Conservation (phyloP, 2,797 vertebrate genomes). For the Pipistrellus kuhlii region DNA sequence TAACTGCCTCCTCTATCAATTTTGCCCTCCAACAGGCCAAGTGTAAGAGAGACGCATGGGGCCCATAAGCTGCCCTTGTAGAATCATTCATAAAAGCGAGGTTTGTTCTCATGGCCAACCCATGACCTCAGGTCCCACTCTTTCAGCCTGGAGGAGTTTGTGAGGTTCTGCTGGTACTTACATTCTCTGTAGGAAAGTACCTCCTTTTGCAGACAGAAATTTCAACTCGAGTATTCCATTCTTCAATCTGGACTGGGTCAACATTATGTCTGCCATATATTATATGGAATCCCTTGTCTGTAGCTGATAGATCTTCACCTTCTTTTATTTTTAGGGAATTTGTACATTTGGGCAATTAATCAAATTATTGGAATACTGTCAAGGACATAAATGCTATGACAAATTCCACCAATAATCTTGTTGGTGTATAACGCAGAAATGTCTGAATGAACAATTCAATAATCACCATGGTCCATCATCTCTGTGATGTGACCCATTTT, state of each 20-base stretch:
- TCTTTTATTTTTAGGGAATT: constrained; percentile 57
- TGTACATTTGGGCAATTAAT: neutral
- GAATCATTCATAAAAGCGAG: neutral
- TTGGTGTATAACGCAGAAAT: neutral
- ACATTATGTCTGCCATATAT: neutral
- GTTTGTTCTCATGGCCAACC: neutral
- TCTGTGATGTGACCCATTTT: neutral
- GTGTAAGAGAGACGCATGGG: neutral
- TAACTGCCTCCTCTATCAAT: neutral
- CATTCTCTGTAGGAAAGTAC: neutral
- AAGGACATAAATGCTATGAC: neutral
- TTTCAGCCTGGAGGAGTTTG: neutral
- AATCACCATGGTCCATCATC: neutral
- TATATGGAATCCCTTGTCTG: neutral
- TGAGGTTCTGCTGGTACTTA: neutral
- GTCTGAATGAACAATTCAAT: neutral
- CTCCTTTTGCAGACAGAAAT: neutral
- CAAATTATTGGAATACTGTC: neutral
- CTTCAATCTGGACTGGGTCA: neutral
- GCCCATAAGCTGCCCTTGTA: neutral
- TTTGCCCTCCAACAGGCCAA: neutral
- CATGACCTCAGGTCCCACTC: neutral
- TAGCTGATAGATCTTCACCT: neutral
- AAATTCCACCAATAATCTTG: neutral
- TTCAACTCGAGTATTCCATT: neutral